Evolutionary conservation across 2,888 invertebrate species (phyloP), one percentile per base, ranked within the genome.

Genomic region (Pristionchus entomophagus): DNA sequence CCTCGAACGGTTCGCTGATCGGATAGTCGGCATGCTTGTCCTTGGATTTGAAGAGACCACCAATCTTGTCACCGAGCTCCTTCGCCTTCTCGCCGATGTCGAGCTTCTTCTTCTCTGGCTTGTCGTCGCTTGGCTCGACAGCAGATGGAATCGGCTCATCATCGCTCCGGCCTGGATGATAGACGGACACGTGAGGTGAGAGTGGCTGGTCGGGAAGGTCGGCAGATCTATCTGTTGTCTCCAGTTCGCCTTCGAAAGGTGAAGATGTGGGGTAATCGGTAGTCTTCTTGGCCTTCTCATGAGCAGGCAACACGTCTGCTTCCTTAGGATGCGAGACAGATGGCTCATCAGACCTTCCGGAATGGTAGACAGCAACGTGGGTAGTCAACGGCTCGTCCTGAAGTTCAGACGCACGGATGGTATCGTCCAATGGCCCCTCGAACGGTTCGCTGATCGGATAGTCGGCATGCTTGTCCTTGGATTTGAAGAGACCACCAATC

Each of bases 401-500:
- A 5, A 73, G 41, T 26, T 73, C 73, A 22, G 19, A 19, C 6
- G 73, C 29, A 6, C 26, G 17, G 6, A n/a, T 10, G 32, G 73
- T 73, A 22, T 73, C 73, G 10, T 73, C 73, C 8, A 73, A 22
- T 10, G 73, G 73, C 6, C 73, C 73, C 10, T 26, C 10, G 73
- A 19, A 73, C 5, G 73, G n/a, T 10, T 73, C 73, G 41, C 4
- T 38, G 26, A 22, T 32, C 32, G 73, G 73, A 22, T 73, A 73
- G 12, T 35, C 73, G 22, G 29, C 73, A 22, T 73, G 73, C 41
- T 32, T 22, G 35, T 73, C 41, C 35, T 73, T 38, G 35, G n/a
- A n/a, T 29, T 73, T 73, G 73, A 73, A 73, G 19, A 73, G 32
- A 73, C 73, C 73, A 32, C 73, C 73, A 29, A 73, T 59, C 59